Evolutionary conservation across 2,113 vertebrate species (phyloP).

Genomic region (Dicerorhinus sumatrensis): DNA sequence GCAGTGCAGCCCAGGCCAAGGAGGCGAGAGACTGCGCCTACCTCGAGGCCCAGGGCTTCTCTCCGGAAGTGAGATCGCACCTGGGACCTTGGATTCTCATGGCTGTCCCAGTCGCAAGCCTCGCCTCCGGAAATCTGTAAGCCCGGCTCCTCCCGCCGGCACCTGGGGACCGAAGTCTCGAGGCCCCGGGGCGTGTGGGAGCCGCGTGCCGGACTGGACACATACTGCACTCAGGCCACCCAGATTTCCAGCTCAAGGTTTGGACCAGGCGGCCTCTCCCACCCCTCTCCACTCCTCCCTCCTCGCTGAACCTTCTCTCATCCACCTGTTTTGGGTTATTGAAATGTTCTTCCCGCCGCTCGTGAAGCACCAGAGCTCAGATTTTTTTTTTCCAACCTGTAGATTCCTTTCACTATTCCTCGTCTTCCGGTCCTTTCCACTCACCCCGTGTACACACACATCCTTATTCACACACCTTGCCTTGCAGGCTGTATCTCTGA

Average conservation of each 20-base stretch:
- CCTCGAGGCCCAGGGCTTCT: accelerated
- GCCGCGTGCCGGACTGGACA: background rate
- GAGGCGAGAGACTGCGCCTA: background rate
- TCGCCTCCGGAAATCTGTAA: background rate
- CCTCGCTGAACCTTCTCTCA: no score
- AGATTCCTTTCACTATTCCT: background rate
- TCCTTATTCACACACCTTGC: background rate
- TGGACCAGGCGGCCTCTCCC: accelerated
- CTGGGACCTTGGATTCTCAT: background rate
- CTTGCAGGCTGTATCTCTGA: background rate
- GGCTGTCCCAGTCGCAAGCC: background rate
- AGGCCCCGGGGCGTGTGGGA: accelerated
- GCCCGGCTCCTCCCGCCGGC: accelerated
- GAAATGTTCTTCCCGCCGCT: background rate
- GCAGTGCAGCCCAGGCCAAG: no score
- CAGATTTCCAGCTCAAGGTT: background rate
- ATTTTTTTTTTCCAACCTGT: background rate
- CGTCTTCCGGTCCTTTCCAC: background rate
- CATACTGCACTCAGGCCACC: background rate
- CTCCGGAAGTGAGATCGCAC: background rate
- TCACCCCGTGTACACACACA: no score
- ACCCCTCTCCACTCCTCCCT: background rate
- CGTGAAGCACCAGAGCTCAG: background rate
- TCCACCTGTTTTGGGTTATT: background rate
- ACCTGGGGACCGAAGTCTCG: background rate